Evolutionary conservation across 2,888 invertebrate genomes (phyloP).

Genomic region (Sepioteuthis lessoniana): DNA sequence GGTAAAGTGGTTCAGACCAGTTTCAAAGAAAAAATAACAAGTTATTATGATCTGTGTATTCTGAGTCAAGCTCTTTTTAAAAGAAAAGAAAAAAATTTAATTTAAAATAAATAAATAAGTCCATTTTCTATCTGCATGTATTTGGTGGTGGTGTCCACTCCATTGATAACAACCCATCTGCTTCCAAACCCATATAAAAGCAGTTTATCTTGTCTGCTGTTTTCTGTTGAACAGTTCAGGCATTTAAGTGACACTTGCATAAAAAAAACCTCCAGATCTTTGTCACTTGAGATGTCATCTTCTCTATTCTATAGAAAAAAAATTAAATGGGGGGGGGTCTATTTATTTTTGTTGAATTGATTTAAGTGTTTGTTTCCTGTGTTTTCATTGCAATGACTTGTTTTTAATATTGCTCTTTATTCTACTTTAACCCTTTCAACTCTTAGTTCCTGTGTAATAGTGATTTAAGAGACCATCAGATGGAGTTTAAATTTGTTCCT

Average conservation of each 20-base stretch:
- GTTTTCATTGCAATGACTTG: not conserved
- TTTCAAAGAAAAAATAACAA: not conserved
- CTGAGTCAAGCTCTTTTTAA: not conserved
- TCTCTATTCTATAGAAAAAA: not conserved
- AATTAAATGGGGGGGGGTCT: not conserved
- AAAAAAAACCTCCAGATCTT: not conserved
- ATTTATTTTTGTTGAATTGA: not conserved
- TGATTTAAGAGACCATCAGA: too few species aligned
- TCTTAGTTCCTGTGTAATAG: too few species aligned
- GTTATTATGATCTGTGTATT: not conserved
- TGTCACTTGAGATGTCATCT: not conserved
- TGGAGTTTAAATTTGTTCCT: too few species aligned
- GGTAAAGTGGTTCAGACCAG: not conserved
- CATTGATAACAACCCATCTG: not conserved
- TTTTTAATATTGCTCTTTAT: not conserved
- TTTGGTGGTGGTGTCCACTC: not conserved
- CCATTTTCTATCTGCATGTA: not conserved
- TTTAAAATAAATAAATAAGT: too few species aligned
- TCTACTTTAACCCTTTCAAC: too few species aligned
- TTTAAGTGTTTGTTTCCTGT: not conserved
- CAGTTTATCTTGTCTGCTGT: not conserved
- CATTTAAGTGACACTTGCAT: not conserved
- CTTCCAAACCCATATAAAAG: not conserved
- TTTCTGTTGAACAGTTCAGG: not conserved
- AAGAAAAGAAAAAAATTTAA: not conserved